phyloP scores from a whole-genome alignment of 2,113 vertebrate genomes.

The Dasypus novemcinctus region DNA sequence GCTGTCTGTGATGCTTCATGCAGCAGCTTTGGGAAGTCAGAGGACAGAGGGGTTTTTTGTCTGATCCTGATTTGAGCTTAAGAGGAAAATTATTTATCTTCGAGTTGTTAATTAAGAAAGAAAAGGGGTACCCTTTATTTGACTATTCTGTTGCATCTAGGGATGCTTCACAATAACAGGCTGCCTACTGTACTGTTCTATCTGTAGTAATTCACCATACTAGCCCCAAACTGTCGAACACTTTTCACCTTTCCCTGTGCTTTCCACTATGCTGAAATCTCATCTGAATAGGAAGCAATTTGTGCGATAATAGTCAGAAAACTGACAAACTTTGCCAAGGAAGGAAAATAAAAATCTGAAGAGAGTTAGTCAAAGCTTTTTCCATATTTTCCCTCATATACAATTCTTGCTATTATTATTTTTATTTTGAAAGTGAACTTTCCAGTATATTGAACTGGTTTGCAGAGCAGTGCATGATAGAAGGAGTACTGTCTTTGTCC shows the following conservation, averaged over 20 bases:
- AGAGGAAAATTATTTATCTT: conserved; percentile 76
- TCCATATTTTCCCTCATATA: not conserved
- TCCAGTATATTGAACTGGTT: not conserved
- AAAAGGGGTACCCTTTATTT: conserved; percentile 65
- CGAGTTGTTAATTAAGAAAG: conserved; percentile 74
- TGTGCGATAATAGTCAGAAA: conserved; percentile 33
- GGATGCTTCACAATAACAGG: conserved; percentile 66
- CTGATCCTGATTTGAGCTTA: conserved; percentile 45
- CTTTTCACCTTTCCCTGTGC: conserved; percentile 23
- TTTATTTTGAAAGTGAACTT: conserved; percentile 16
- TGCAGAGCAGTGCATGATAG: not conserved
- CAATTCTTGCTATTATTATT: not conserved
- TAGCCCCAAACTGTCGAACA: not conserved
- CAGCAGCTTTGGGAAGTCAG: conserved; percentile 65
- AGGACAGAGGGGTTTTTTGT: conserved; percentile 44
- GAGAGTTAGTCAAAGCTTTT: not conserved
- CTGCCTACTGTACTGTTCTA: conserved; percentile 34
- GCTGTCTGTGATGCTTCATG: conserved; percentile 54
- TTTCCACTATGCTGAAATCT: conserved; percentile 37
- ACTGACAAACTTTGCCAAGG: not conserved
- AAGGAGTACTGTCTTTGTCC: not conserved
- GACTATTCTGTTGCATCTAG: conserved; percentile 43
- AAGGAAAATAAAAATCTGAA: not conserved
- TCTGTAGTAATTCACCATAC: not conserved
- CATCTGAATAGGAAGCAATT: conserved; percentile 13